Conservation (phyloP, 1,140 invertebrate species). For the Apis laboriosa region DNA sequence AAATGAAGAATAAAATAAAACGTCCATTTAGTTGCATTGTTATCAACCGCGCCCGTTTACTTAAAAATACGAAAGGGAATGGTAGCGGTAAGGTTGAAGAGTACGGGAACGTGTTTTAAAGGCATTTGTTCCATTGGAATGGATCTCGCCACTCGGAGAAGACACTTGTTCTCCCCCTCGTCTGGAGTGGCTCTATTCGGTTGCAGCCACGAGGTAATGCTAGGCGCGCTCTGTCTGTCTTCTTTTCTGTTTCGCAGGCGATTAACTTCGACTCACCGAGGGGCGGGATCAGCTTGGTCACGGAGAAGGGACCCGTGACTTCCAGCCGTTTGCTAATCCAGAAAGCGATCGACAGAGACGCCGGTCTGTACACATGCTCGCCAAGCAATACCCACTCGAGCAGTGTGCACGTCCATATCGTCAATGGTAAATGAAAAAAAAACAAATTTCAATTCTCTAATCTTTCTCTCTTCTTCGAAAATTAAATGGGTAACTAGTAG, state of each 20-base stretch:
- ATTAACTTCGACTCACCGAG: constrained; percentile 91
- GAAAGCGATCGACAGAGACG: constrained; percentile 87
- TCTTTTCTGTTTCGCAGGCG: constrained; percentile 79
- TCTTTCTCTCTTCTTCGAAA: too few relatives aligned
- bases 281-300: constrained; percentile 89
- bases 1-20: too few relatives aligned
- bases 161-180: constrained; percentile 33
- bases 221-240: constrained; percentile 34
- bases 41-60: neutral
- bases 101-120: constrained; percentile 36
- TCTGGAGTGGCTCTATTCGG: constrained; percentile 43
- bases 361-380: constrained; percentile 88
- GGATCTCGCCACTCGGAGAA: constrained; percentile 35
- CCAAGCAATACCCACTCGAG: constrained; percentile 90
- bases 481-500: too few relatives aligned
- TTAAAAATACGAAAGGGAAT: neutral
- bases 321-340: constrained; percentile 90
- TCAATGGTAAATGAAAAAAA: constrained; percentile 86
- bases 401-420: constrained; percentile 89
- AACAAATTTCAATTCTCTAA: too few relatives aligned
- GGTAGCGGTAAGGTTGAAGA: neutral
- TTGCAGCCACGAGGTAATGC: constrained; percentile 38
- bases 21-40: too few relatives aligned
- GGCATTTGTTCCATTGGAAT: constrained; percentile 39
- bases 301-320: constrained; percentile 89